Evolutionary conservation across 2,113 vertebrate genomes (phyloP).

Genomic region (Cromileptes altivelis): DNA sequence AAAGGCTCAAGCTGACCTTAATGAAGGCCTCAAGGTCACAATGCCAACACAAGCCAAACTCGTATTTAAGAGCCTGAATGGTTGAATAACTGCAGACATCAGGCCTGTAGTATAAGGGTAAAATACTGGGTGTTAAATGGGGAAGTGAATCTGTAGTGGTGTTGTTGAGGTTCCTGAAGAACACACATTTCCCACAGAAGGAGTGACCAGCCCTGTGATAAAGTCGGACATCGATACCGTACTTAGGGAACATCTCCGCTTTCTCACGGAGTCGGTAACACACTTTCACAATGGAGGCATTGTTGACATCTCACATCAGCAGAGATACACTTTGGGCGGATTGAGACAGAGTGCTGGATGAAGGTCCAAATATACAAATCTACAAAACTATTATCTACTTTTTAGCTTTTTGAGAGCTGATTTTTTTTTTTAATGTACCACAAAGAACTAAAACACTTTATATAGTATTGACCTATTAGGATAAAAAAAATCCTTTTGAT

Average conservation of each 20-base stretch:
- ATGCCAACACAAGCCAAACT: not conserved
- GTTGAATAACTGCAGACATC: not conserved
- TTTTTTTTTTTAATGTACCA: not conserved
- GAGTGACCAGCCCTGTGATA: conserved; percentile 33
- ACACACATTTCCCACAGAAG: conserved; percentile 50
- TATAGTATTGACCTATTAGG: not conserved
- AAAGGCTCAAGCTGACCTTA: not conserved
- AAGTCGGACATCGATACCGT: conserved; percentile 61
- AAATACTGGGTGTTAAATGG: not conserved
- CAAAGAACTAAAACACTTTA: not conserved
- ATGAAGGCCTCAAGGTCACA: not conserved
- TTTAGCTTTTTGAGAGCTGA: not conserved
- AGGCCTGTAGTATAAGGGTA: no score
- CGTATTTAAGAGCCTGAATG: not conserved
- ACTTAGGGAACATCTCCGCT: conserved; percentile 45
- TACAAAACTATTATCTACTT: not conserved
- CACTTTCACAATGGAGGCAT: conserved; percentile 68
- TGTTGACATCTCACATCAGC: conserved; percentile 58
- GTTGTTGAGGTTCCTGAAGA: conserved; percentile 19
- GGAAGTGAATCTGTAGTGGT: not conserved
- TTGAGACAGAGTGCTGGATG: conserved; percentile 14
- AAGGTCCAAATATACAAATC: conserved; percentile 15
- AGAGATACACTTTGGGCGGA: conserved; percentile 29
- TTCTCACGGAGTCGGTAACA: conserved; percentile 79
- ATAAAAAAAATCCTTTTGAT: not conserved